Conservation (phyloP, 1,140 invertebrate species). For the Trachelipus rathkii region DNA sequence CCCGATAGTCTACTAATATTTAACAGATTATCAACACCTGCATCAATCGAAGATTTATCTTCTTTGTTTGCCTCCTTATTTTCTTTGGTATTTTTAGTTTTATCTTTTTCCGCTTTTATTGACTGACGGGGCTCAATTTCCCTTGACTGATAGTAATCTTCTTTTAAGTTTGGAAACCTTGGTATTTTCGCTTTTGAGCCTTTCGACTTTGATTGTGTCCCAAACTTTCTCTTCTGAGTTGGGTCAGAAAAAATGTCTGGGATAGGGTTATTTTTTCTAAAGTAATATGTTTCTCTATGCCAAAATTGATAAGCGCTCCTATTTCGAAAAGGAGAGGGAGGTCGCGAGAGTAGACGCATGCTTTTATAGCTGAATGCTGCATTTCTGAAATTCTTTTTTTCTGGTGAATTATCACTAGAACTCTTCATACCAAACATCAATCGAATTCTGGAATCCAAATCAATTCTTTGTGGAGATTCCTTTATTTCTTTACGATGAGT, state of each 20-base stretch:
- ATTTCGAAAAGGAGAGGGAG: not conserved
- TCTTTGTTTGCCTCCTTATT: no score
- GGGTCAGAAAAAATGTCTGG: not conserved
- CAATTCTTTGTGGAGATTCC: not conserved
- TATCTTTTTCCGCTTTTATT: no score
- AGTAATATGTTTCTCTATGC: constrained; percentile 2
- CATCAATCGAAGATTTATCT: no score
- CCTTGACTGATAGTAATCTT: no score
- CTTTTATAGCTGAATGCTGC: not conserved
- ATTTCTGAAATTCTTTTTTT: not conserved
- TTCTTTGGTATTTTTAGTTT: no score
- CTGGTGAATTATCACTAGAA: not conserved
- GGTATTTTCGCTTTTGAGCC: no score
- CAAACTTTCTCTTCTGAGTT: not conserved
- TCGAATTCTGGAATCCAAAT: not conserved
- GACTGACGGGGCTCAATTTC: no score
- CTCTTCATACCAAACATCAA: not conserved
- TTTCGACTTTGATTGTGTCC: not conserved
- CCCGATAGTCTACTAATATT: no score
- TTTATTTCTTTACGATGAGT: not conserved
- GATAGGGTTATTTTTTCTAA: not conserved
- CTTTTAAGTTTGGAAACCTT: no score
- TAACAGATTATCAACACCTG: no score
- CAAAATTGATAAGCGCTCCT: constrained; percentile 1
- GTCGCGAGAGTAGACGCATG: not conserved